Evolutionary conservation across 1,140 invertebrate species (phyloP).

Genomic region (Matsumurasca onukii): DNA sequence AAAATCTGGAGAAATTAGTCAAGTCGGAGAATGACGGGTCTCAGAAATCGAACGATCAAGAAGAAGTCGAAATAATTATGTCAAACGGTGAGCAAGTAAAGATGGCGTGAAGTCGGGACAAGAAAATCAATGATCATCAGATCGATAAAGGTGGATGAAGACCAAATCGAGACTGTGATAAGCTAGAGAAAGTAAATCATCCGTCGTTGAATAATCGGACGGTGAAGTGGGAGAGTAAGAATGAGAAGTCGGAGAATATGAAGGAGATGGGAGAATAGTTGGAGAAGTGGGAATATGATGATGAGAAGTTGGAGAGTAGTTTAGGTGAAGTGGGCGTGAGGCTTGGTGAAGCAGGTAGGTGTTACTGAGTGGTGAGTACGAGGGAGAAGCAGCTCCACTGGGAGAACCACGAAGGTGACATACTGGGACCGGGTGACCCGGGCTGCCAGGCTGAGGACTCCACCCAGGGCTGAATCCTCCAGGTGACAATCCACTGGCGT

Average conservation of each 20-base stretch:
- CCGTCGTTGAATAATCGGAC: constrained; percentile 59
- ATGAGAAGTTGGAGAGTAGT: constrained; percentile 77
- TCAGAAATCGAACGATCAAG: constrained; percentile 59
- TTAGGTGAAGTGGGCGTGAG: constrained; percentile 80
- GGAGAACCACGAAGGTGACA: constrained; percentile 73
- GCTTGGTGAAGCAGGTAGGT: constrained; percentile 74
- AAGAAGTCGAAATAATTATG: constrained; percentile 66
- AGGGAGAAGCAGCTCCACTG: constrained; percentile 74
- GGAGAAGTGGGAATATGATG: constrained; percentile 64
- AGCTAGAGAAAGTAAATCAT: too few species aligned
- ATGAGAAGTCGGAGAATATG: constrained; percentile 59
- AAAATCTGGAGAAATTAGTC: constrained; percentile 75
- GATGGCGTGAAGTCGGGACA: constrained; percentile 61
- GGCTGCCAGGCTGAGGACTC: constrained; percentile 78
- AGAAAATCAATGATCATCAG: constrained; percentile 65
- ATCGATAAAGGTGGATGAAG: too few species aligned
- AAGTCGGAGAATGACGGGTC: constrained; percentile 66
- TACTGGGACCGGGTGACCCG: constrained; percentile 65
- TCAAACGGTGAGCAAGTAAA: constrained; percentile 55
- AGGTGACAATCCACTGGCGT: constrained; percentile 88
- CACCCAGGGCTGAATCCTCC: constrained; percentile 80
- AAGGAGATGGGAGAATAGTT: constrained; percentile 57
- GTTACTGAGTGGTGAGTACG: constrained; percentile 83
- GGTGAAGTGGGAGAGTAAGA: constrained; percentile 61
- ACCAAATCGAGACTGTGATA: too few species aligned